phyloP scores from a whole-genome alignment of 2,888 invertebrate species.

The Caenorhabditis drosophilae region DNA sequence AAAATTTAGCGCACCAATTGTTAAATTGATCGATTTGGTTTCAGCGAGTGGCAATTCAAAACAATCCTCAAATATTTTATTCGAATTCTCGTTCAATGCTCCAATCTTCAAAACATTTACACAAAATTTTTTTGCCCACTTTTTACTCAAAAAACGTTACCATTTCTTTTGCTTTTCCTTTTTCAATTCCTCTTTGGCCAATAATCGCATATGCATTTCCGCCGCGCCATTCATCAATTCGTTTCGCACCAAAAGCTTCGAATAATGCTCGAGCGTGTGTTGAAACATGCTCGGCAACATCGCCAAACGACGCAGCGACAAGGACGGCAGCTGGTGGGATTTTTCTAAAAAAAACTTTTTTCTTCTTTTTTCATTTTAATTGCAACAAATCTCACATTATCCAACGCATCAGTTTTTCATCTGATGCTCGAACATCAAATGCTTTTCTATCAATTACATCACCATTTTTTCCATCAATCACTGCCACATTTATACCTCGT shows the following conservation, averaged over 20 bases:
- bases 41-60: slow-evolving; percentile 50
- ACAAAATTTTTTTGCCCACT: too few species aligned
- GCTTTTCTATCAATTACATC: slow-evolving; percentile 62
- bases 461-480: slow-evolving; percentile 71
- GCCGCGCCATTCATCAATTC: slow-evolving; percentile 41
- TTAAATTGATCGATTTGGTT: slow-evolving; percentile 30
- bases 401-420: slow-evolving; percentile 53
- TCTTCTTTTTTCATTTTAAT: background rate
- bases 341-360: slow-evolving; percentile 22
- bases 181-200: slow-evolving; percentile 46
- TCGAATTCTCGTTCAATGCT: background rate
- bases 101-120: background rate
- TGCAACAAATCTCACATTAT: slow-evolving; percentile 12
- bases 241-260: slow-evolving; percentile 37
- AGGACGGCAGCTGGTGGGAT: slow-evolving; percentile 31
- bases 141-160: slow-evolving; percentile 1
- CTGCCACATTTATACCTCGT: slow-evolving; percentile 73
- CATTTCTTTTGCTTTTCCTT: slow-evolving; percentile 44
- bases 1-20: too few species aligned
- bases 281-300: slow-evolving; percentile 53
- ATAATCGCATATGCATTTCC: slow-evolving; percentile 47
- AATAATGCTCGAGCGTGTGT: slow-evolving; percentile 42
- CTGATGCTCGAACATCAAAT: slow-evolving; percentile 50
- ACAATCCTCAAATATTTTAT: slow-evolving; percentile 37
- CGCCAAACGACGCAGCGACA: slow-evolving; percentile 52